A percentile compares a stretch with the other conserved stretches of the same genome.
Evolutionary conservation across 2,888 invertebrate species (phyloP).

Genomic region (Leptinotarsa juncta): DNA sequence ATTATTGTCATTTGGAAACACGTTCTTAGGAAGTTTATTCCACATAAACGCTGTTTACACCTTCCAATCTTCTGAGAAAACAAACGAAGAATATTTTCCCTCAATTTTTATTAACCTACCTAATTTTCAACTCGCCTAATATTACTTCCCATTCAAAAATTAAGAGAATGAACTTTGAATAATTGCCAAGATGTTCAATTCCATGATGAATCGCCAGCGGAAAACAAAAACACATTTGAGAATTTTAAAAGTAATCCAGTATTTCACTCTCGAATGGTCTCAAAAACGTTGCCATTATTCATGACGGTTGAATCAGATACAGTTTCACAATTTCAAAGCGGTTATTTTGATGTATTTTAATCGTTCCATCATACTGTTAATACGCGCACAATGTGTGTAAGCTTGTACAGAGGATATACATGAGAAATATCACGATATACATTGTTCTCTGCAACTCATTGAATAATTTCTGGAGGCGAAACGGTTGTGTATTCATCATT

Average conservation of each 20-base stretch:
- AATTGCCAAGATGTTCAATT: not conserved
- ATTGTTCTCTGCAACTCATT: slow-evolving; percentile 11
- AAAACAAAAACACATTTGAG: not conserved
- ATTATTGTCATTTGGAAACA: no score
- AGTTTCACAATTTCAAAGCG: slow-evolving; percentile 11
- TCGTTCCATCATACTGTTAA: slow-evolving; percentile 17
- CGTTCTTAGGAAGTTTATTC: no score
- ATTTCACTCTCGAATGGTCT: not conserved
- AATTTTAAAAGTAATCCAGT: not conserved
- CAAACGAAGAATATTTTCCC: no score
- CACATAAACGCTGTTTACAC: no score
- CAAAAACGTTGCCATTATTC: not conserved
- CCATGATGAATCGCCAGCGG: not conserved
- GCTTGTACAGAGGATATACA: slow-evolving; percentile 12
- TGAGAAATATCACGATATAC: slow-evolving; percentile 20
- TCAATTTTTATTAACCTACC: no score
- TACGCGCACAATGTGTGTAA: slow-evolving; percentile 10
- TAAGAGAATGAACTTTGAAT: no score
- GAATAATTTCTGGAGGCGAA: slow-evolving; percentile 14
- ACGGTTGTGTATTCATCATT: not conserved
- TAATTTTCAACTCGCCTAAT: no score
- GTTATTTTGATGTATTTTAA: slow-evolving; percentile 21
- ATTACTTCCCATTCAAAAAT: no score
- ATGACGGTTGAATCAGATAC: slow-evolving; percentile 19
- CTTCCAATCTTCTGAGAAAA: no score